Conservation (phyloP, 2,113 vertebrate genomes). For the Oryzias celebensis region DNA sequence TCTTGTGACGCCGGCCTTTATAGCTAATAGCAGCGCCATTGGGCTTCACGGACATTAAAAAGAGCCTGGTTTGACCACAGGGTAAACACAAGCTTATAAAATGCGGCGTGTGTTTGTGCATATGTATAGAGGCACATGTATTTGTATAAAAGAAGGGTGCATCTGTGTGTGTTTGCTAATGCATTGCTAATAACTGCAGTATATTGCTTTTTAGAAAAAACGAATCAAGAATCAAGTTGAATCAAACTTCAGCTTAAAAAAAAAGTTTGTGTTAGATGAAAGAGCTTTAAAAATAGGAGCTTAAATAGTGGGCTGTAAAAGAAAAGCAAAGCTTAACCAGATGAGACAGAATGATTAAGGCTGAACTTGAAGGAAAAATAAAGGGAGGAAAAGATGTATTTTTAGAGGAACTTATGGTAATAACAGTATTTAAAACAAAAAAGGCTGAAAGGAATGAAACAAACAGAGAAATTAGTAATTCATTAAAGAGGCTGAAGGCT, state of each 20-base stretch:
- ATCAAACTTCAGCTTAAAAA: slow-evolving; percentile 8
- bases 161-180: slow-evolving; percentile 39
- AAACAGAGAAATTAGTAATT: too few species aligned
- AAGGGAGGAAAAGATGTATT: too few species aligned
- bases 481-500: too few species aligned
- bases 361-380: background rate
- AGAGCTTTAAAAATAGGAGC: slow-evolving; percentile 20
- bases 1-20: slow-evolving; percentile 66
- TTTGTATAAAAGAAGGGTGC: slow-evolving; percentile 34
- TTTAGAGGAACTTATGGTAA: too few species aligned
- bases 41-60: slow-evolving; percentile 69
- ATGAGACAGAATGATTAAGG: background rate
- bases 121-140: slow-evolving; percentile 30
- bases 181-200: slow-evolving; percentile 45
- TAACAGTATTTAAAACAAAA: too few species aligned
- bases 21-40: slow-evolving; percentile 66
- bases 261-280: background rate
- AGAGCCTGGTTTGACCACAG: slow-evolving; percentile 62
- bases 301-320: slow-evolving; percentile 2
- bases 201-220: slow-evolving; percentile 53
- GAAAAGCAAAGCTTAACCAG: background rate
- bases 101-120: slow-evolving; percentile 47
- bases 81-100: slow-evolving; percentile 66
- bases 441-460: too few species aligned
- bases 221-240: slow-evolving; percentile 31